A percentile compares a stretch with the other conserved stretches of the same genome.
Conservation (phyloP, 1,140 invertebrate genomes). For the Trialeurodes vaporariorum region DNA sequence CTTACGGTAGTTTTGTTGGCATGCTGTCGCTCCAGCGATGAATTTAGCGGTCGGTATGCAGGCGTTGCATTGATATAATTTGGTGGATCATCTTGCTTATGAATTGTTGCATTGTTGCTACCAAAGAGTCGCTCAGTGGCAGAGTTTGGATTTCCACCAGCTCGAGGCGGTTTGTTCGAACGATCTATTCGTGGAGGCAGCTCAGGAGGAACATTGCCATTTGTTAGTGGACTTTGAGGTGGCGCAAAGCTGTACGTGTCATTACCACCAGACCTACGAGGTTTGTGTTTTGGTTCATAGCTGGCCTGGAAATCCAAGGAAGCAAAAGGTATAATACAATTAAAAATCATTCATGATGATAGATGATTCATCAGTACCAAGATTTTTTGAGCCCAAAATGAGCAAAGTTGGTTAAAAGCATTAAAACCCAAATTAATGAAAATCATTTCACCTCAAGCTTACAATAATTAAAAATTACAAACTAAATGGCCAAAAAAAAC, state of each 20-base stretch:
- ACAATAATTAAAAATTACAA: no score
- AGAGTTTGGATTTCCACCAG: slow-evolving; percentile 21
- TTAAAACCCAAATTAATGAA: no score
- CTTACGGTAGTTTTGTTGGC: slow-evolving; percentile 43
- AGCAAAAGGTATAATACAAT: no score
- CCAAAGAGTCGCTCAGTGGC: slow-evolving; percentile 51
- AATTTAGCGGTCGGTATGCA: slow-evolving; percentile 36
- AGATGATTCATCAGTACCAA: no score
- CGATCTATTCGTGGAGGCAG: slow-evolving; percentile 72
- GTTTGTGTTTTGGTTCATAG: slow-evolving; percentile 25
- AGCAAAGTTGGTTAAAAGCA: no score
- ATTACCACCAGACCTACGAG: slow-evolving; percentile 18
- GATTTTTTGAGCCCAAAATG: no score
- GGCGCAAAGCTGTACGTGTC: slow-evolving; percentile 46
- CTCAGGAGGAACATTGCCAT: slow-evolving; percentile 46
- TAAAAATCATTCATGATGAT: no score
- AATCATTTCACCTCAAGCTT: no score
- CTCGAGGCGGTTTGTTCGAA: slow-evolving; percentile 52
- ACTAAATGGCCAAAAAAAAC: no score
- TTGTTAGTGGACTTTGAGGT: slow-evolving; percentile 18
- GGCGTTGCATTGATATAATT: slow-evolving; percentile 45
- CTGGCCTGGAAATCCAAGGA: slow-evolving; percentile 22
- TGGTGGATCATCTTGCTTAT: slow-evolving; percentile 34
- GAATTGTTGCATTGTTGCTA: slow-evolving; percentile 26
- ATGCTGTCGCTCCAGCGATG: slow-evolving; percentile 41